Conservation (phyloP, 1,140 invertebrate genomes). For the Panagrolaimus sp. region DNA sequence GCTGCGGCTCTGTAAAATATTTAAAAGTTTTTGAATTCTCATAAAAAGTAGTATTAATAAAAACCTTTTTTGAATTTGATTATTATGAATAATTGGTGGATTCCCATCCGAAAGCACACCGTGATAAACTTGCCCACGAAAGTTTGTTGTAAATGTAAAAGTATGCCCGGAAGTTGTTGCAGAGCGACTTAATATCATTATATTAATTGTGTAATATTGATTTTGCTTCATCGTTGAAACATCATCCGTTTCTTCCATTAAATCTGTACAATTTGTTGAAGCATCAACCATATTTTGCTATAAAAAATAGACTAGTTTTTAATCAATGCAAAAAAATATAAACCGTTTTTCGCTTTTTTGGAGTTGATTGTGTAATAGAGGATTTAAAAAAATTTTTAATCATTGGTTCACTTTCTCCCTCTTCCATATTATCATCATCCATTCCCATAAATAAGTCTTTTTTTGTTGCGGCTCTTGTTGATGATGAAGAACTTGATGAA, state of each 20-base stretch:
- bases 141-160: neutral
- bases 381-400: conserved; percentile 2
- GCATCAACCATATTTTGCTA: neutral
- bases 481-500: neutral
- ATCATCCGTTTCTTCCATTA: neutral
- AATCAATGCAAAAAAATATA: neutral
- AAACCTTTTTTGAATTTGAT: conserved; percentile 8
- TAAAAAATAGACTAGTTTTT: neutral
- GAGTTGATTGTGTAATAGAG: neutral
- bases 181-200: neutral
- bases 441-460: neutral
- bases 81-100: conserved; percentile 5
- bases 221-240: neutral
- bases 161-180: neutral
- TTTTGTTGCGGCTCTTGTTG: neutral
- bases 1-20: neutral
- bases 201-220: neutral
- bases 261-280: neutral
- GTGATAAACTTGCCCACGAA: neutral
- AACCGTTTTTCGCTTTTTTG: neutral
- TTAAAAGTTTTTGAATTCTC: neutral
- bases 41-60: neutral
- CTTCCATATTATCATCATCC: too few relatives aligned
- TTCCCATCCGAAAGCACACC: neutral
- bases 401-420: neutral